A percentile compares a stretch with the other conserved stretches of the same genome.
phyloP scores from a whole-genome alignment of 2,113 vertebrate species.

The Phaethon lepturus region DNA sequence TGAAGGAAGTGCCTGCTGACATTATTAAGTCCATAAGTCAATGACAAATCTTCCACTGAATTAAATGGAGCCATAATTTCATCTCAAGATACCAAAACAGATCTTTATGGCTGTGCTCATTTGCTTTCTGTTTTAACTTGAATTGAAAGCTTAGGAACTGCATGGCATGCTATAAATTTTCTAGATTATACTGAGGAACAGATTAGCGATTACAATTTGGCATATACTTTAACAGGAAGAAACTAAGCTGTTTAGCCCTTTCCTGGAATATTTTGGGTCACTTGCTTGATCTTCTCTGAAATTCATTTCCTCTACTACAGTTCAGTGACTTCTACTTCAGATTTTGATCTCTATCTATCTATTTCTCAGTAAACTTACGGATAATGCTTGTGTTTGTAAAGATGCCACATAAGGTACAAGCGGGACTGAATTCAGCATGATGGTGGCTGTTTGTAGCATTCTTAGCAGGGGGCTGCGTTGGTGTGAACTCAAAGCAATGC shows the following conservation, averaged over 20 bases:
- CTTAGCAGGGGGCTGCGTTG: not conserved
- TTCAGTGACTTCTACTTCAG: not conserved
- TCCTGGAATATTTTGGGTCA: slow-evolving; percentile 16
- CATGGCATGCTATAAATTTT: not conserved
- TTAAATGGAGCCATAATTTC: not conserved
- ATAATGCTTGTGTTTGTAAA: not conserved
- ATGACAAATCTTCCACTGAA: slow-evolving; percentile 2
- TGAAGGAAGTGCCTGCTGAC: not conserved
- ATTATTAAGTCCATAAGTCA: not conserved
- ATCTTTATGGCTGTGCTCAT: not conserved
- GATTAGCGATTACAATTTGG: not conserved
- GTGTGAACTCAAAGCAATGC: not conserved
- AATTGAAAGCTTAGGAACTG: not conserved
- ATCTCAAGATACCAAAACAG: not conserved
- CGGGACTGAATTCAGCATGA: not conserved
- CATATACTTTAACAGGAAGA: not conserved
- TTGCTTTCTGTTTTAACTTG: slow-evolving; percentile 1
- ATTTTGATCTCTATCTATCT: not conserved
- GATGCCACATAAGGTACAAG: accelerated
- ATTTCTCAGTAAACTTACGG: not conserved
- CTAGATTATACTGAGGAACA: not conserved
- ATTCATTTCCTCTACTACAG: not conserved
- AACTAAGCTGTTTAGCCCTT: not conserved
- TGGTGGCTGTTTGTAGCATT: not conserved
- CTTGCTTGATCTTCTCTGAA: not conserved